Percentiles rank a stretch among this genome's conserved stretches.
phyloP scores from a whole-genome alignment of 2,888 invertebrate species.

The Rhagonycha fulva region DNA sequence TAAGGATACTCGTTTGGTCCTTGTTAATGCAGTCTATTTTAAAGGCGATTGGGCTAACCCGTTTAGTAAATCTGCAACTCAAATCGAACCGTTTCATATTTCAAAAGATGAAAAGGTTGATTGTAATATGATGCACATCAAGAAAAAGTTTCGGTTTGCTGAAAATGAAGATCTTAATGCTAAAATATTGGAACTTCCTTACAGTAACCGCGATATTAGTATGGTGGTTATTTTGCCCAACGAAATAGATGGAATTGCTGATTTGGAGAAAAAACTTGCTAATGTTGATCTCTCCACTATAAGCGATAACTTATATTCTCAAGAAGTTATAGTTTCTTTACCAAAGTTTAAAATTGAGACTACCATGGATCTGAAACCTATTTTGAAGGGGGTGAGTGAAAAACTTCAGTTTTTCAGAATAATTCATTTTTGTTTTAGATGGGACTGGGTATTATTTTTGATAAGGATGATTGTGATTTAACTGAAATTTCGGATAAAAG shows the following conservation, averaged over 20 bases:
- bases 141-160: conserved; percentile 59
- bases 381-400: conserved; percentile 65
- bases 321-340: conserved; percentile 69
- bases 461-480: neutral
- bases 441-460: neutral
- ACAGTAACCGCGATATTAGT: conserved; percentile 68
- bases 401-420: neutral
- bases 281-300: conserved; percentile 60
- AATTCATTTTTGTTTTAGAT: neutral
- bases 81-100: conserved; percentile 66
- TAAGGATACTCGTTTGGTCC: conserved; percentile 65
- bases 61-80: conserved; percentile 66
- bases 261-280: conserved; percentile 65
- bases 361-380: conserved; percentile 64
- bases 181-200: conserved; percentile 72
- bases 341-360: conserved; percentile 84
- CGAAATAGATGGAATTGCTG: conserved; percentile 65
- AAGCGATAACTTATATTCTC: conserved; percentile 53
- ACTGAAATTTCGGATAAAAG: conserved; percentile 31
- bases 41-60: conserved; percentile 75
- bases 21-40: conserved; percentile 87
- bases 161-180: conserved; percentile 61
- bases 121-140: conserved; percentile 74
- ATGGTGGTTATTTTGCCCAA: conserved; percentile 79
- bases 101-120: conserved; percentile 59